A percentile compares a stretch with the other conserved stretches of the same genome.
Conservation (phyloP, 2,797 vertebrate species). For the Dendrocincla fuliginosa region DNA sequence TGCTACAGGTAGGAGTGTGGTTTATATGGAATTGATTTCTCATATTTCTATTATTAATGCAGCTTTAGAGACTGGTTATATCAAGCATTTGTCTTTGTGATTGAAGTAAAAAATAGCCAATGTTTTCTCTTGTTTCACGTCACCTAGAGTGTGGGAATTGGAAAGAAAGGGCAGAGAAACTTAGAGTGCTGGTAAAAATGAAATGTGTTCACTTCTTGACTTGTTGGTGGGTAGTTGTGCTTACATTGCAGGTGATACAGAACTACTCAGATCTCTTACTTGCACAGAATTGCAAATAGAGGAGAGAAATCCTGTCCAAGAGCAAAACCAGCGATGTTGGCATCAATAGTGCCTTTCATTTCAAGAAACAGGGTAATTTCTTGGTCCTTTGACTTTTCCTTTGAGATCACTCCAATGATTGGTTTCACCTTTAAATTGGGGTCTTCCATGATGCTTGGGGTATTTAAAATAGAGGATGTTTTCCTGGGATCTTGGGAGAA, state of each 20-base stretch:
- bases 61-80: background rate
- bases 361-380: background rate
- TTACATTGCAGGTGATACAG: background rate
- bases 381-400: background rate
- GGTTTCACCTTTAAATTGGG: background rate
- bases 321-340: background rate
- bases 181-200: background rate
- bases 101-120: background rate
- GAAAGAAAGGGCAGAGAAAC: background rate
- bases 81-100: background rate
- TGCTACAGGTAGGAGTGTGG: background rate
- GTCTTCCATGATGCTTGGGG: background rate
- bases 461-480: background rate
- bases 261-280: background rate
- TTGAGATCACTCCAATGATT: background rate
- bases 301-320: background rate
- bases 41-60: background rate
- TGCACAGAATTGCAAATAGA: background rate
- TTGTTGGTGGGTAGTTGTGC: background rate
- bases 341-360: background rate
- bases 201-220: background rate
- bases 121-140: background rate
- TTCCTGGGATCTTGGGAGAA: background rate
- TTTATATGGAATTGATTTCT: background rate
- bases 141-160: background rate